Evolutionary conservation across 2,888 invertebrate species (phyloP), one percentile per base, ranked within the genome.

Genomic region (Ligdia adustata): DNA sequence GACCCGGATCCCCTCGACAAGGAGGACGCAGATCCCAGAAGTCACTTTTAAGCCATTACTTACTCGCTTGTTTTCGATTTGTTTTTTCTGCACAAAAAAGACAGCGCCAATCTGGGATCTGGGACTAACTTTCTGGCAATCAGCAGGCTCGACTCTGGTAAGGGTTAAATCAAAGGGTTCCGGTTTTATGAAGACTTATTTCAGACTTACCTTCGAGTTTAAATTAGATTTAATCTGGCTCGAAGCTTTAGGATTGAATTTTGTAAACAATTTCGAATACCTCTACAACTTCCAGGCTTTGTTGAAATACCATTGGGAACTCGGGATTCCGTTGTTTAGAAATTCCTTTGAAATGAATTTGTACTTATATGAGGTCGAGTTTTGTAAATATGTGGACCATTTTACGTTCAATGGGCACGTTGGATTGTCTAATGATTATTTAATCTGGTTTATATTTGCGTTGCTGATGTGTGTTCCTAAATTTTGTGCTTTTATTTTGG

Each of bases 131-230:
- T 89, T 87, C 72, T 74, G 82, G 86, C 85, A 90, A 90, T 89
- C 90, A 89, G 84, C 81, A 78, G 75, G 72, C 76, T 72, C 79
- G 85, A 87, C 83, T 86, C 82, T 64, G 72, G 69, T 74, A 81
- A 82, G 86, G 88, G 89, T 89, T 87, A 87, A 90, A 90, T 90
- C 89, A 89, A 90, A 89, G 88, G 87, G 88, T 84, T 85, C 84
- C 83, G 83, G 86, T 90, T 88, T 88, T 89, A 89, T 88, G 87
- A 88, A 89, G 89, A 89, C 88, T 90, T 89, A 89, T 90, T 89
- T 88, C 81, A 86, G 89, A 87, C 88, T 90, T 90, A 88, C 88
- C 89, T 87, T 83, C 75, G 82, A 89, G 86, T 90, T 89, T 84
- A 88, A 89, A 90, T 90, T 90, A 89, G 89, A 90, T 90, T 90